Evolutionary conservation across 2,797 vertebrate species (phyloP).

Genomic region (Halcyon chelicuti): DNA sequence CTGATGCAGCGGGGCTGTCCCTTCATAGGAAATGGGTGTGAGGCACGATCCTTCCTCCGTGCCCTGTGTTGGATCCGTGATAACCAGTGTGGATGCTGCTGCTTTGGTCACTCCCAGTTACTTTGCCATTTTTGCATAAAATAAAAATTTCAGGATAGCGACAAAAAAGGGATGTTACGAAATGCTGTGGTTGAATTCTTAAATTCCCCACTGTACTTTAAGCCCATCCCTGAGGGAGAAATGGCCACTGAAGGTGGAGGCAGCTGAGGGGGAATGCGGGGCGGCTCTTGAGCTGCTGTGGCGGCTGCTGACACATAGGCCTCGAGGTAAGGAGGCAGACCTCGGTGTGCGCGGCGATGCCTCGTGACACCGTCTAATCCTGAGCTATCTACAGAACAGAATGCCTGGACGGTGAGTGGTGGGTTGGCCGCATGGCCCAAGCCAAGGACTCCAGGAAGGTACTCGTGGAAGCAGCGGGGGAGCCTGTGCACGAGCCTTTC

Average conservation of each 20-base stretch:
- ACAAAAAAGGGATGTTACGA: neutral
- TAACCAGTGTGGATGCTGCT: neutral
- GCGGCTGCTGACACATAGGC: neutral
- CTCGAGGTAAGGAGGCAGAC: neutral
- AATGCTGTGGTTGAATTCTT: neutral
- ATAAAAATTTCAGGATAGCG: neutral
- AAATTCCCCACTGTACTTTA: neutral
- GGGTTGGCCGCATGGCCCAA: neutral
- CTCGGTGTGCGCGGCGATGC: neutral
- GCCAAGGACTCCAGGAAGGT: neutral
- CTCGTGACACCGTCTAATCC: neutral
- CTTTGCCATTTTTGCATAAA: neutral
- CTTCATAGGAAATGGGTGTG: rapidly evolving
- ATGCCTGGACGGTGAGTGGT: neutral
- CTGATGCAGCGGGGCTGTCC: neutral
- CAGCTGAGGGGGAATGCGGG: neutral
- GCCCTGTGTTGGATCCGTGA: neutral
- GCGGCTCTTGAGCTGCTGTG: neutral
- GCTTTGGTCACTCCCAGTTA: neutral
- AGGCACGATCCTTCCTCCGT: neutral
- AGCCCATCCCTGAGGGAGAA: neutral
- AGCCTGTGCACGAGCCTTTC: neutral
- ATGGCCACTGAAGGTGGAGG: neutral
- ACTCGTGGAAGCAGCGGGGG: neutral
- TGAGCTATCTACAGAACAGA: neutral